Evolutionary conservation across 2,888 invertebrate genomes (phyloP).

Genomic region (Caenorhabditis afra): DNA sequence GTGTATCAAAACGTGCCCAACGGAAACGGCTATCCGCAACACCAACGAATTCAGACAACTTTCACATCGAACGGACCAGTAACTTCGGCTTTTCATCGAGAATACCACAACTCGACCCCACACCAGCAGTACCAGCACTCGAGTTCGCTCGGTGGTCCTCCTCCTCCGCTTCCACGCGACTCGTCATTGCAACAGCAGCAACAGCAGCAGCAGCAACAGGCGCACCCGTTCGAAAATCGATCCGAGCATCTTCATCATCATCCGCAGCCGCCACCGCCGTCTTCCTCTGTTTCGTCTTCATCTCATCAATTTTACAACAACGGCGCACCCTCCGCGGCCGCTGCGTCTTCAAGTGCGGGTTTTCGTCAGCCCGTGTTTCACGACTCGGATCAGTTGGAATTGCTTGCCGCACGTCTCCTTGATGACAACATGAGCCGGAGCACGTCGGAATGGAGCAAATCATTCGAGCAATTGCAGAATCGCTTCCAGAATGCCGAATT

Average conservation of each 20-base stretch:
- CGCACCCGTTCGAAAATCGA: slow-evolving; percentile 64
- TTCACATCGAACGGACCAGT: slow-evolving; percentile 60
- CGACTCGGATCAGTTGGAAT: slow-evolving; percentile 56
- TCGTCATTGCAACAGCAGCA: slow-evolving; percentile 57
- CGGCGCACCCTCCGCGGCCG: slow-evolving; percentile 36
- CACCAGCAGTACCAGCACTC: slow-evolving; percentile 35
- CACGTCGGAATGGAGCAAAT: slow-evolving; percentile 73
- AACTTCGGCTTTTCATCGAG: slow-evolving; percentile 37
- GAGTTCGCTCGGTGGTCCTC: slow-evolving; percentile 50
- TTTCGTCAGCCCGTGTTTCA: slow-evolving; percentile 53
- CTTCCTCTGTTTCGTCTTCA: slow-evolving; percentile 37
- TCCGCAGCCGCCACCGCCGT: slow-evolving; percentile 44
- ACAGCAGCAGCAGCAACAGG: slow-evolving; percentile 57
- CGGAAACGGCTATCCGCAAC: slow-evolving; percentile 31
- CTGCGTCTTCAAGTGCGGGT: slow-evolving; percentile 29
- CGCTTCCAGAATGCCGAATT: slow-evolving; percentile 52
- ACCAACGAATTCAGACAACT: slow-evolving; percentile 52
- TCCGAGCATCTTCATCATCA: slow-evolving; percentile 53
- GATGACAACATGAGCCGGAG: slow-evolving; percentile 75
- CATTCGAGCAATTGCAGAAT: slow-evolving; percentile 71
- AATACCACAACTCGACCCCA: slow-evolving; percentile 52
- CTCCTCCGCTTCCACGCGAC: slow-evolving; percentile 48
- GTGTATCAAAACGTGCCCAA: slow-evolving; percentile 54
- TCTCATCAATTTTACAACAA: slow-evolving; percentile 59
- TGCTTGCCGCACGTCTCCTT: slow-evolving; percentile 58